Base-by-base conservation (phyloP, 2,113 vertebrate genomes). In the Leptodactylus fuscus region DNA sequence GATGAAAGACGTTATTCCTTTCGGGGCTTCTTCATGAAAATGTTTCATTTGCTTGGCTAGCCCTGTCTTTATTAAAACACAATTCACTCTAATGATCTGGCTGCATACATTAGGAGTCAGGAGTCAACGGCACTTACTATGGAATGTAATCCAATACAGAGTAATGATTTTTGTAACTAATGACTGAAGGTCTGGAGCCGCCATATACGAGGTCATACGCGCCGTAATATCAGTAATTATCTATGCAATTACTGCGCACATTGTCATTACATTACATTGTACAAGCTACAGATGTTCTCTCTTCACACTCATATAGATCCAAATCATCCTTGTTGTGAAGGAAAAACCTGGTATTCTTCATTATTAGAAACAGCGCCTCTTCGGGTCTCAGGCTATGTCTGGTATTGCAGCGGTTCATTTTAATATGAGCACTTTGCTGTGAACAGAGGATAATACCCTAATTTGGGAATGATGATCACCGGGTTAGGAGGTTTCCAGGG, bases 191-290 rank as follows among this genome's bases (percentile, higher is more conserved):
- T 69, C 34, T 38, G 20, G 34, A 38, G 65, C 34, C 20, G 65
- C 34, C 11, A 38, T 38, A 69, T 69, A 22, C 36, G 22, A 69
- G 65, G 65, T 69, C 65, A 69, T 38, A 38, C 22, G 12, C 32
- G 22, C 34, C 38, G 65, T 69, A 69, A 69, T 38, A 69, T 69
- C 65, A 10, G 65, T 67, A 67, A 67, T 69, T 38, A 69, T 69
- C 32, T 38, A 38, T 69, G 65, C 34, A 69, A 69, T 69, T 22
- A 36, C 65, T 36, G 32, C 62, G 0, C 15, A 67, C 4, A 67
- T 38, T 69, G 32, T 36, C 65, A 38, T 69, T 69, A 36, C 34
- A 69, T 2, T 32, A 65, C 16, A 67, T 34, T 36, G 29, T 36
- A 16, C 12, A 0, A 16, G 20, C 32, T 34, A 22, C 20, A 22